Evolutionary conservation across 2,113 vertebrate species (phyloP), one percentile per base, ranked within the genome.

Genomic region (Halichoerus grypus): DNA sequence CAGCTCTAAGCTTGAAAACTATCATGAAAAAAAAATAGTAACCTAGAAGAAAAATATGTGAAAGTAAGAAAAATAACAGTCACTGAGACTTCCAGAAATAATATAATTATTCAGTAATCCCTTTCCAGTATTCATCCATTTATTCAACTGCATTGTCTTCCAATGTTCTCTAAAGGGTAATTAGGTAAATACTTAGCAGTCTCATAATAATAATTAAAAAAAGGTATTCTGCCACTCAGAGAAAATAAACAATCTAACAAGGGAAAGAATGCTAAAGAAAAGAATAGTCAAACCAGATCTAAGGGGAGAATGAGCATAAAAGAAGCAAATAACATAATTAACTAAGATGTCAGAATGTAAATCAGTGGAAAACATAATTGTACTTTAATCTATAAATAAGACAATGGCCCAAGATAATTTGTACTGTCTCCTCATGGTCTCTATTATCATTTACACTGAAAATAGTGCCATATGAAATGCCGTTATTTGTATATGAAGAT

Each of bases 141-240:
- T 95, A 36, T 91, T 91, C 55, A 80, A 82, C 5, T 49, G n/a
- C 31, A 59, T 74, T 96, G 71, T 91, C 91, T 96, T 91, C 39
- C 92, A 83, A 33, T 86, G 36, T 69, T 91, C 71, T 97, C 85
- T 87, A 83, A 82, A 92, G 59, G 14, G 71, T 82, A 97, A 97
- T 91, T 96, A 97, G n/a, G 61, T 95, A 91, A 96, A 96, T 83
- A 81, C 49, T 92, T 65, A 96, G 63, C 36, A 93, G 93, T 65
- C 72, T 91, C 22, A 83, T 93, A 96, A 93, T 96, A 96, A 91
- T 92, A 87, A 95, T 77, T 87, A n/a, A 80, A 88, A 87, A 94
- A 85, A 88, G 33, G 42, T 88, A 83, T 74, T 76, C 76, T 95
- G 49, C 21, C 42, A 18, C 86, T 96, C 69, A 93, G 67, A 97